These are phyloP conservation scores for Panagrolaimus sp. DNA, from an alignment of 1,140 invertebrate genomes.

Conservation along the genomic window DNA sequence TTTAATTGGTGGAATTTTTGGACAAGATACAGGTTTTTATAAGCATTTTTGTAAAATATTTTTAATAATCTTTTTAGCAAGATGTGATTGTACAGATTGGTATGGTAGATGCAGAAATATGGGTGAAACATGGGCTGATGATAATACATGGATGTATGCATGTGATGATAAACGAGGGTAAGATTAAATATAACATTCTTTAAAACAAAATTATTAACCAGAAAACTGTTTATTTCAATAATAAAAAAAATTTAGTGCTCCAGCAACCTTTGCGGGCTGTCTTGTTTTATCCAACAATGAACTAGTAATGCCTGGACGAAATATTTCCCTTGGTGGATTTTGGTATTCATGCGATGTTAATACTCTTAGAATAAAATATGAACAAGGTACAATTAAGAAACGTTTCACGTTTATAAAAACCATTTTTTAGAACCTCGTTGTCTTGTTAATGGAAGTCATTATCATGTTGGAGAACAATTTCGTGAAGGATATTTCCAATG, in stretches of 20 bases:
- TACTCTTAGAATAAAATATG: conserved; percentile 41
- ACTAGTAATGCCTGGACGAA: conserved; percentile 35
- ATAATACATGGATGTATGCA: conserved; percentile 45
- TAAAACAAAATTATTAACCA: too few species aligned
- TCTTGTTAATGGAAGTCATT: conserved; percentile 32
- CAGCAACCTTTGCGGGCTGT: conserved; percentile 43
- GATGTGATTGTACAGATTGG: conserved; percentile 54
- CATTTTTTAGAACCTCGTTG: conserved; percentile 42
- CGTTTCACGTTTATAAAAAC: background rate
- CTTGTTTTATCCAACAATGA: conserved; percentile 14
- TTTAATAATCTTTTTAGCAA: conserved; percentile 24
- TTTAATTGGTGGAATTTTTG: background rate
- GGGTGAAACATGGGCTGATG: conserved; percentile 51
- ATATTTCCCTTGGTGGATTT: conserved; percentile 48
- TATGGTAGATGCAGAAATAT: conserved; percentile 43
- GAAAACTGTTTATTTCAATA: too few species aligned
- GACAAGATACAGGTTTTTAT: conserved; percentile 12
- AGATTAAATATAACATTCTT: conserved; percentile 14
- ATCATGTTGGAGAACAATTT: conserved; percentile 49
- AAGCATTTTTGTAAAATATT: too few species aligned
- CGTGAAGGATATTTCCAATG: conserved; percentile 54
- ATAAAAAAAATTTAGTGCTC: conserved; percentile 30
- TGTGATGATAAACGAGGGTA: conserved; percentile 36
- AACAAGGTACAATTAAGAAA: conserved; percentile 35
- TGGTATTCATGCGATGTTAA: conserved; percentile 47